phyloP scores from a whole-genome alignment of 2,888 invertebrate species.

The Matsumyia berberina region DNA sequence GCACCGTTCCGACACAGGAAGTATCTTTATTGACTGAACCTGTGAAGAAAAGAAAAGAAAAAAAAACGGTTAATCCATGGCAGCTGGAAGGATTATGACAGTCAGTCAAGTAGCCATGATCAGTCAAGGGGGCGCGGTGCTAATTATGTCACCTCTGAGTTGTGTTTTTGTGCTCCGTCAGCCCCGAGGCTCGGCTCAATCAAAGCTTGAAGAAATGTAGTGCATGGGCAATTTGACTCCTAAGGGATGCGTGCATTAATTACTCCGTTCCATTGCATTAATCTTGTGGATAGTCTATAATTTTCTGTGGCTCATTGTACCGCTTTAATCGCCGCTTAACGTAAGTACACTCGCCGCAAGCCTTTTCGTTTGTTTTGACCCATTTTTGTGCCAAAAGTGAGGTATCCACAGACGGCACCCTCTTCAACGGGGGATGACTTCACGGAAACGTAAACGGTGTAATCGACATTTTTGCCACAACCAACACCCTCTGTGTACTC shows the following conservation, averaged over 20 bases:
- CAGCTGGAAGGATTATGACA: slow-evolving; percentile 67
- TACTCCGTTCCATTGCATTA: slow-evolving; percentile 69
- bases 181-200: slow-evolving; percentile 49
- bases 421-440: slow-evolving; percentile 32
- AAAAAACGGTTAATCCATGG: slow-evolving; percentile 59
- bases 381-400: slow-evolving; percentile 41
- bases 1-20: slow-evolving; percentile 64
- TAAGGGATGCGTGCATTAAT: slow-evolving; percentile 67
- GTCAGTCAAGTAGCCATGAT: slow-evolving; percentile 54
- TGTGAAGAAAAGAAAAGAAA: slow-evolving; percentile 13
- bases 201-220: slow-evolving; percentile 55
- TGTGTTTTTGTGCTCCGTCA: slow-evolving; percentile 28
- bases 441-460: slow-evolving; percentile 12
- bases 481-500: neutral
- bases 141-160: slow-evolving; percentile 71
- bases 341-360: neutral
- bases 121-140: slow-evolving; percentile 63
- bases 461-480: slow-evolving; percentile 21
- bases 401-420: slow-evolving; percentile 5
- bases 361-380: slow-evolving; percentile 45
- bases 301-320: slow-evolving; percentile 37
- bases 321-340: slow-evolving; percentile 50
- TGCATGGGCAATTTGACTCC: slow-evolving; percentile 57
- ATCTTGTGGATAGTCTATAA: slow-evolving; percentile 57
- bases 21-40: slow-evolving; percentile 60